Percentiles rank a stretch among this genome's conserved stretches.
Evolutionary conservation across 2,113 vertebrate genomes (phyloP).

Genomic region (Chauna torquata): DNA sequence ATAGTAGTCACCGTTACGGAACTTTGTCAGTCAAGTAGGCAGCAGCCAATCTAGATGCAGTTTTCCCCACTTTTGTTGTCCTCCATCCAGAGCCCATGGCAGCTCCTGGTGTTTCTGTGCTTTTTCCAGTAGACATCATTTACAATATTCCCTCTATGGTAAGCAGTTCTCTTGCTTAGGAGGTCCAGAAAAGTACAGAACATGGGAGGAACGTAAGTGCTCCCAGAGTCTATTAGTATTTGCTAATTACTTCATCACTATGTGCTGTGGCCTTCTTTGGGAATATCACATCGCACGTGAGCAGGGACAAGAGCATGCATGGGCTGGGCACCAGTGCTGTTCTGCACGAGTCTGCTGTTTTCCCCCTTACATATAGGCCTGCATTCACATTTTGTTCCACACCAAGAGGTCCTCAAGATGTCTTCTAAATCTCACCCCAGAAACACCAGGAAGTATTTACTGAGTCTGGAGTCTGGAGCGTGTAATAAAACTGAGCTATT

Average conservation of each 20-base stretch:
- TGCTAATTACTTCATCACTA: not conserved
- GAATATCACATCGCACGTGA: not conserved
- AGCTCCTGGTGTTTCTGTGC: not conserved
- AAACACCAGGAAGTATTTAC: not conserved
- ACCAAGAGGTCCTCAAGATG: not conserved
- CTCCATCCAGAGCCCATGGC: not conserved
- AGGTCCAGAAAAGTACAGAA: not conserved
- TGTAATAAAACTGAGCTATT: not conserved
- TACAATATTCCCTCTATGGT: not conserved
- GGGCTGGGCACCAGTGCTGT: not conserved
- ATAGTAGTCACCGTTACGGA: not conserved
- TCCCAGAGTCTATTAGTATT: not conserved
- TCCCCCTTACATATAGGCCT: not conserved
- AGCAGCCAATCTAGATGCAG: not conserved
- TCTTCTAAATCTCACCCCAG: not conserved
- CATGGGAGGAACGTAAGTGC: not conserved
- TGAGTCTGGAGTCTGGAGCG: not conserved
- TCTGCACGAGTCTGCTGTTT: not conserved
- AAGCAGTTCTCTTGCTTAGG: not conserved
- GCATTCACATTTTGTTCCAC: not conserved
- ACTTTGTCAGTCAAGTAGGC: not conserved
- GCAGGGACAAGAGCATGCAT: not conserved
- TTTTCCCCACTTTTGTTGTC: not conserved
- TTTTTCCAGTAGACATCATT: not conserved
- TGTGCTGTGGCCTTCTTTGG: not conserved